These are phyloP conservation scores for Trachops cirrhosus DNA, from an alignment of 2,797 vertebrate species.

Conservation along the genomic window DNA sequence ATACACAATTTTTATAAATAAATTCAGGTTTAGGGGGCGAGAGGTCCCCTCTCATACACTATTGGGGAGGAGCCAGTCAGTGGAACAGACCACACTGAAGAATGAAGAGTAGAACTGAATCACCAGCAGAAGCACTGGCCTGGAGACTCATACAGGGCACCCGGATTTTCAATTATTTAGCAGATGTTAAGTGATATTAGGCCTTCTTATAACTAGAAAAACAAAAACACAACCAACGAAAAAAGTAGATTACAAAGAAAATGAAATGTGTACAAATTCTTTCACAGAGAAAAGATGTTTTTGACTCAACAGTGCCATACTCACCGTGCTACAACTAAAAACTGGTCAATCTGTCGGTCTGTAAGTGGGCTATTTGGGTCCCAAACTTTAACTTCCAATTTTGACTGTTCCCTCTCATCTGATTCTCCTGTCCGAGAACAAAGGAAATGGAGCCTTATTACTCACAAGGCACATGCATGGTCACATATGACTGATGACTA, in stretches of 20 bases:
- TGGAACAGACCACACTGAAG: background rate
- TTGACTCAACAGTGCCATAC: slow-evolving; percentile 63
- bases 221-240: background rate
- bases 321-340: slow-evolving; percentile 98
- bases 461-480: slow-evolving; percentile 43
- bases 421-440: slow-evolving; percentile 86
- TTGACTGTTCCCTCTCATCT: slow-evolving; percentile 96
- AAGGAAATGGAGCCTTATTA: slow-evolving; percentile 74
- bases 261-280: background rate
- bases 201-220: slow-evolving; percentile 9
- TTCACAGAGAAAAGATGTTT: slow-evolving; percentile 6
- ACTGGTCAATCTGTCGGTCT: slow-evolving; percentile 98
- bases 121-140: background rate
- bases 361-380: slow-evolving; percentile 96
- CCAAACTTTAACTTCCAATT: slow-evolving; percentile 98
- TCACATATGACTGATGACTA: background rate
- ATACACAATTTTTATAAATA: background rate
- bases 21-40: background rate
- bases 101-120: background rate
- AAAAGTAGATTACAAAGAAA: background rate
- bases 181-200: background rate
- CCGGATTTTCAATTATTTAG: background rate
- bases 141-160: background rate
- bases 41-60: background rate
- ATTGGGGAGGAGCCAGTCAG: background rate